Evolutionary conservation across 2,797 vertebrate genomes (phyloP).

Genomic region (Hozukius guyotensis): DNA sequence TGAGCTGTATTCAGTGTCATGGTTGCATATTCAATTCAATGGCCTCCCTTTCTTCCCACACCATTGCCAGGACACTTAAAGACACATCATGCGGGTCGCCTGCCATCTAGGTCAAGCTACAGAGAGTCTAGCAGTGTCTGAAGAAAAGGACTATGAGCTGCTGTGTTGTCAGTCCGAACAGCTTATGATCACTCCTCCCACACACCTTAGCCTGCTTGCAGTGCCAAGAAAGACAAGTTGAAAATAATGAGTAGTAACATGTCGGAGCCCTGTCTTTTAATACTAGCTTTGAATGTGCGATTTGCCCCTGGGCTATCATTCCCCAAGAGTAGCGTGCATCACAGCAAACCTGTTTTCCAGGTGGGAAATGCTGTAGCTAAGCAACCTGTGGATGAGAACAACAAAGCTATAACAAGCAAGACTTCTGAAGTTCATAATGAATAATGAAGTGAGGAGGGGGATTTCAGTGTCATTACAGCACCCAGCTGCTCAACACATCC

Average conservation of each 20-base stretch:
- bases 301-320: conserved; percentile 27
- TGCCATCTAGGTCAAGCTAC: conserved; percentile 72
- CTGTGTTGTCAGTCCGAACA: conserved; percentile 29
- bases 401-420: conserved; percentile 12
- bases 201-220: conserved; percentile 12
- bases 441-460: conserved; percentile 12
- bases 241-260: conserved; percentile 21
- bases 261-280: conserved; percentile 8
- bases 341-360: conserved; percentile 25
- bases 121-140: conserved; percentile 35
- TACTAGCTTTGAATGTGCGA: conserved; percentile 19
- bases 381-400: conserved; percentile 51
- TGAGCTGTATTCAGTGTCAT: conserved; percentile 33
- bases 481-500: conserved; percentile 4
- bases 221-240: background rate
- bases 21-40: conserved; percentile 42
- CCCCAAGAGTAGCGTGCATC: background rate
- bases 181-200: conserved; percentile 35
- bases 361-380: conserved; percentile 45
- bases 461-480: conserved; percentile 12
- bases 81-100: conserved; percentile 69
- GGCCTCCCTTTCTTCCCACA: conserved; percentile 39
- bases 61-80: conserved; percentile 63
- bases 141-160: conserved; percentile 34
- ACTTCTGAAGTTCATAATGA: conserved; percentile 30